Percentiles rank a stretch among this genome's conserved stretches.
phyloP scores from a whole-genome alignment of 2,888 invertebrate genomes.

The Phragmatobia fuliginosa region DNA sequence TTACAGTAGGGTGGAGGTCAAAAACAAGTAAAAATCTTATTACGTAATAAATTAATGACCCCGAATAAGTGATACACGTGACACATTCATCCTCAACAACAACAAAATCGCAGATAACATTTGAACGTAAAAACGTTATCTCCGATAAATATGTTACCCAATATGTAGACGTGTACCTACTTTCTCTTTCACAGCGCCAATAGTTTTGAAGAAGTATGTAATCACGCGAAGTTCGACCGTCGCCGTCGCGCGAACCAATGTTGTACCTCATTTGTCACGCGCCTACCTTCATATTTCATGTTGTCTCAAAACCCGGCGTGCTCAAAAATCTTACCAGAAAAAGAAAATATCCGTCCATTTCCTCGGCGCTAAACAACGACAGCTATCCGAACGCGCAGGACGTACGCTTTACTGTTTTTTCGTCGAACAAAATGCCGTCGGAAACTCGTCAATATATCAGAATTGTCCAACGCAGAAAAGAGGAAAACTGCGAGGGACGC shows the following conservation, averaged over 20 bases:
- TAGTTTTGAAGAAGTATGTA: slow-evolving; percentile 45
- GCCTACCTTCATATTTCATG: slow-evolving; percentile 59
- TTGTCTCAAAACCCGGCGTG: slow-evolving; percentile 44
- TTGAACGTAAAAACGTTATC: slow-evolving; percentile 23
- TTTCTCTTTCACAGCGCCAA: slow-evolving; percentile 44
- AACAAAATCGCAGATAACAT: background rate
- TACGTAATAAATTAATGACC: no score
- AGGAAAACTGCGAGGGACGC: slow-evolving; percentile 53
- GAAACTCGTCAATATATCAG: slow-evolving; percentile 71
- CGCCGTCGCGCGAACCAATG: slow-evolving; percentile 27
- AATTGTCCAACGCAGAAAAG: slow-evolving; percentile 55
- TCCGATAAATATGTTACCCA: slow-evolving; percentile 42
- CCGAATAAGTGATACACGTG: background rate
- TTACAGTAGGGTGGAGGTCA: no score
- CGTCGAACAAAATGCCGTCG: slow-evolving; percentile 57
- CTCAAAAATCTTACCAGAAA: slow-evolving; percentile 56
- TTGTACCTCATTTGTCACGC: slow-evolving; percentile 57
- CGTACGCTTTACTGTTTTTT: slow-evolving; percentile 53
- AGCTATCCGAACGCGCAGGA: slow-evolving; percentile 46
- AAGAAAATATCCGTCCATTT: slow-evolving; percentile 57
- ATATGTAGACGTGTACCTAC: slow-evolving; percentile 41
- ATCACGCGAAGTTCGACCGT: slow-evolving; percentile 48
- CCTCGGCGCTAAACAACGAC: slow-evolving; percentile 56
- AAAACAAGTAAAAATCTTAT: no score
- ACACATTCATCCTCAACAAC: background rate